Percentiles rank a stretch among this genome's conserved stretches.
phyloP scores from a whole-genome alignment of 2,797 vertebrate genomes.

The Cetoscarus ocellatus region DNA sequence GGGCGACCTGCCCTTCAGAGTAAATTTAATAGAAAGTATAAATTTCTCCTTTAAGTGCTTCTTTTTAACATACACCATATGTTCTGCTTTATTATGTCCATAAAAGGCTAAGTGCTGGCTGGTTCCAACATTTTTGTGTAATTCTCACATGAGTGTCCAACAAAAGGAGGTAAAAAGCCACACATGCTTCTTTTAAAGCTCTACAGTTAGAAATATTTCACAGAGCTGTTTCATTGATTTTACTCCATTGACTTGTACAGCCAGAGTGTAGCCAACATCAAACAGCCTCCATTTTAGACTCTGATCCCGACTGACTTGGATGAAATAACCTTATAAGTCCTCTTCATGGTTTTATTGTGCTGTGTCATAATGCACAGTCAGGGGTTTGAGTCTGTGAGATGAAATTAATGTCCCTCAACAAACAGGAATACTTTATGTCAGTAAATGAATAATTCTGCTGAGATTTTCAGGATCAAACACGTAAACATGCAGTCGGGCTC shows the following conservation, averaged over 20 bases:
- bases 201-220: constrained; percentile 12
- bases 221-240: constrained; percentile 19
- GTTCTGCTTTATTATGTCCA: constrained; percentile 29
- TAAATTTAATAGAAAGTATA: constrained; percentile 2
- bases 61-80: constrained; percentile 17
- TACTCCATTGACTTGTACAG: background rate
- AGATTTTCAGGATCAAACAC: constrained; percentile 40
- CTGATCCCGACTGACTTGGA: constrained; percentile 1
- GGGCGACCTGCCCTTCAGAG: constrained; percentile 14
- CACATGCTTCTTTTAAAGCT: background rate
- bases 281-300: constrained; percentile 18
- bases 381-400: constrained; percentile 9
- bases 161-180: constrained; percentile 13
- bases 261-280: constrained; percentile 15
- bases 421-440: constrained; percentile 20
- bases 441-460: constrained; percentile 33
- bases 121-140: constrained; percentile 14
- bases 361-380: constrained; percentile 8
- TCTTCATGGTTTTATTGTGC: constrained; percentile 6
- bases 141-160: constrained; percentile 22
- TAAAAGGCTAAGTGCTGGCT: constrained; percentile 22
- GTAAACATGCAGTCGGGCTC: constrained; percentile 1
- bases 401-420: constrained; percentile 23
- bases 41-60: constrained; percentile 15
- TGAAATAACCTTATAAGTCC: constrained; percentile 5